Percentiles rank a stretch among this genome's conserved stretches.
These are phyloP conservation scores for Scelioninae gen. 1 DNA, from an alignment of 2,888 invertebrate genomes.

Conservation along the genomic window DNA sequence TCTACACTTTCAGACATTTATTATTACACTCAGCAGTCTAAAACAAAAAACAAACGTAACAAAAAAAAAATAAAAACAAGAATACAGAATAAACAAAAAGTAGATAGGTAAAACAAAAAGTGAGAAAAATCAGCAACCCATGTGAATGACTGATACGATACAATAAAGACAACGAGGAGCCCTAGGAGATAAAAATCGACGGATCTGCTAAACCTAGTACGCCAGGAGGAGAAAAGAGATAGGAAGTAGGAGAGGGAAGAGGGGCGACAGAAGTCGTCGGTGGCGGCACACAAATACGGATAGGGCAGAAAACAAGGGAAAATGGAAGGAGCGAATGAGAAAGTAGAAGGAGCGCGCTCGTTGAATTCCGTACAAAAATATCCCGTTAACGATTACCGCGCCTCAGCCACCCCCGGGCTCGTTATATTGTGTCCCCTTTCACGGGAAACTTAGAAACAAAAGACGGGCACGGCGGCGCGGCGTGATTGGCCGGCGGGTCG, in stretches of 20 bases:
- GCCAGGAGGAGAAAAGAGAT: constrained; percentile 6
- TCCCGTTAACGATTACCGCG: constrained; percentile 82
- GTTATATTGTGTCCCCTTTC: constrained; percentile 82
- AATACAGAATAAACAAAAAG: neutral
- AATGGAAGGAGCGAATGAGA: constrained; percentile 65
- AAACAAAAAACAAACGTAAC: neutral
- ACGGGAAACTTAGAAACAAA: constrained; percentile 82
- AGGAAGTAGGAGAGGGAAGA: neutral
- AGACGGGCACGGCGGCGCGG: constrained; percentile 79
- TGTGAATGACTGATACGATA: constrained; percentile 35
- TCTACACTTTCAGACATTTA: too few species aligned
- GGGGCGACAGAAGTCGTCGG: constrained; percentile 55
- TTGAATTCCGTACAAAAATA: constrained; percentile 77
- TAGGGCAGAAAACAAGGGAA: constrained; percentile 69
- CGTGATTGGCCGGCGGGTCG: constrained; percentile 82
- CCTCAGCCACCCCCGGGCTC: constrained; percentile 72
- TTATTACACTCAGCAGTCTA: too few species aligned
- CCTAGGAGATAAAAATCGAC: constrained; percentile 64
- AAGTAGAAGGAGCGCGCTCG: constrained; percentile 64
- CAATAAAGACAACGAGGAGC: constrained; percentile 31
- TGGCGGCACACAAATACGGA: constrained; percentile 61
- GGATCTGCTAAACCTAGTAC: constrained; percentile 20
- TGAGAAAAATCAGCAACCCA: neutral
- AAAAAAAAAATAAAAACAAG: constrained; percentile 1
- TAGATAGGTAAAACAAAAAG: neutral